A percentile compares a stretch with the other conserved stretches of the same genome.
Conservation (phyloP, 1,140 invertebrate genomes). For the Drosophila tani region DNA sequence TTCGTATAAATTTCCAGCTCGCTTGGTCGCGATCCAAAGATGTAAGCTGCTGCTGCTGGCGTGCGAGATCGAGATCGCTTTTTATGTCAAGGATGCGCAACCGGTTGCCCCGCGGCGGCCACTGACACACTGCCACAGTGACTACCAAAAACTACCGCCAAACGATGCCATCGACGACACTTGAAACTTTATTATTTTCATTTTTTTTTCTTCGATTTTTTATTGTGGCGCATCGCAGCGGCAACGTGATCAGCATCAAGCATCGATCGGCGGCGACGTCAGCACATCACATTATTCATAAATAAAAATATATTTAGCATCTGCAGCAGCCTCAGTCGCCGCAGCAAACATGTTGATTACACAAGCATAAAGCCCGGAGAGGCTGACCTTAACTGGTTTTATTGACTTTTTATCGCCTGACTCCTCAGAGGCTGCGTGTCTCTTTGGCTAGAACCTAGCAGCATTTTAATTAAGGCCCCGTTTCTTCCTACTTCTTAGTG, state of each 20-base stretch:
- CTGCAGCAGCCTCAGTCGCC: conserved; percentile 45
- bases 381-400: conserved; percentile 81
- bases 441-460: conserved; percentile 70
- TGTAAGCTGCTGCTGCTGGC: conserved; percentile 61
- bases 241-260: conserved; percentile 74
- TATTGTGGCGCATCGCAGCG: conserved; percentile 62
- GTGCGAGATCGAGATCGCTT: conserved; percentile 57
- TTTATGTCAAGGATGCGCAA: conserved; percentile 85
- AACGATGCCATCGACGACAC: conserved; percentile 56
- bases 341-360: conserved; percentile 75
- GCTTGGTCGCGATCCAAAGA: conserved; percentile 50
- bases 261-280: conserved; percentile 31
- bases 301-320: conserved; percentile 79
- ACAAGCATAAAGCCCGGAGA: conserved; percentile 50
- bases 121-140: conserved; percentile 79
- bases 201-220: conserved; percentile 60
- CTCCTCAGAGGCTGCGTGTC: conserved; percentile 32
- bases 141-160: conserved; percentile 41
- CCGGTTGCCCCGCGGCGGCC: conserved; percentile 78
- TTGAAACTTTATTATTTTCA: conserved; percentile 79
- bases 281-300: conserved; percentile 76
- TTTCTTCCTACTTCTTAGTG: conserved; percentile 48
- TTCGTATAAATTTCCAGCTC: conserved; percentile 65
- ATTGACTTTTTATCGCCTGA: conserved; percentile 70
- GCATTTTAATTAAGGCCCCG: conserved; percentile 57